A percentile compares a stretch with the other conserved stretches of the same genome.
Conservation (phyloP, 23 tunicate species). For the Trididemnum nubilum region DNA sequence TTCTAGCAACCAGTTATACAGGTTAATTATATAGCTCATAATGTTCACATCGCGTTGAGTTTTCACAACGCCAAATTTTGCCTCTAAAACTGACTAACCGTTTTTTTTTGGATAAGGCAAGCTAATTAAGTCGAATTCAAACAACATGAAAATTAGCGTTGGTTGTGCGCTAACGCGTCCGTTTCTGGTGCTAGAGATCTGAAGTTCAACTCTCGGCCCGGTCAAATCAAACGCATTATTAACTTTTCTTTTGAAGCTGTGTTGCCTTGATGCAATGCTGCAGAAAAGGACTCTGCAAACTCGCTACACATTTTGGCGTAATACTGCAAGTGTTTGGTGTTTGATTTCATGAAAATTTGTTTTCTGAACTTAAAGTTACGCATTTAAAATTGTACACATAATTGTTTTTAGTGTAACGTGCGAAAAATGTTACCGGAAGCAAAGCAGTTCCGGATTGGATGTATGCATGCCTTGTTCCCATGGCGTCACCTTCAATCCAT, state of each 20-base stretch:
- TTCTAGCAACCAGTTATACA: no score
- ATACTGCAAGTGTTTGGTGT: neutral
- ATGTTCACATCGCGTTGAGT: no score
- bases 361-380: neutral
- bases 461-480: slow-evolving; percentile 36
- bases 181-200: neutral
- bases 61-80: no score
- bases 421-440: neutral
- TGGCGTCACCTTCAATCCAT: slow-evolving; percentile 30
- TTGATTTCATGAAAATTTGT: slow-evolving; percentile 1
- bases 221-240: neutral
- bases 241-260: neutral
- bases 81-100: no score
- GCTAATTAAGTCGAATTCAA: no score
- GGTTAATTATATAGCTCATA: no score
- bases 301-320: neutral
- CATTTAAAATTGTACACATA: neutral
- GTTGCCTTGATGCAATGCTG: neutral
- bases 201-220: neutral
- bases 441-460: neutral
- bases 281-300: neutral
- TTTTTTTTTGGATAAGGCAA: no score
- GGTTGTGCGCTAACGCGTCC: no score
- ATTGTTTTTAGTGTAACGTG: slow-evolving; percentile 10
- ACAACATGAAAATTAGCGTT: no score